Evolutionary conservation across 1,140 invertebrate genomes (phyloP), one percentile per base, ranked within the genome.

Genomic region (Limonius californicus): DNA sequence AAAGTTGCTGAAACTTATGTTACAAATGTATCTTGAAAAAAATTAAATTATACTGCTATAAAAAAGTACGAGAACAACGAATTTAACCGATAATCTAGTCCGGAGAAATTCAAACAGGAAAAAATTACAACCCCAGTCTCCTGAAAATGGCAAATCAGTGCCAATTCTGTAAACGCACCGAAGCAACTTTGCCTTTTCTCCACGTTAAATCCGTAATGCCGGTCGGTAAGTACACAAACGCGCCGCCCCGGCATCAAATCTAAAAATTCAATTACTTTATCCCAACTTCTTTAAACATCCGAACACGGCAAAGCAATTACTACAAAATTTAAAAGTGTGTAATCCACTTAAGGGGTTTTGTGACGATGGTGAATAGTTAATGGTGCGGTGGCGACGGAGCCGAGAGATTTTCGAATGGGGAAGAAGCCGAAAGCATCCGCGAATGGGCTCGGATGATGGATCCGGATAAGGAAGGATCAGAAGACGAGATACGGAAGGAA

Each of bases 261-360:
- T 55, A 55, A 55, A 23, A 55, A 55, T 55, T 55, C 54, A 55
- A 55, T 55, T 55, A 55, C 27, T 55, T 55, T 55, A 50, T 50
- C 54, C 27, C 18, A 55, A 55, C 20, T 55, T 32, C 27, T 23
- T 32, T 32, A 55, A 55, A 32, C 20, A 55, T 16, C 27, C 54
- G 54, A 55, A 68, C 64, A 65, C 57, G 66, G 58, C 45, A 68
- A 68, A 68, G 66, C 66, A 68, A 66, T 68, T 64, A 66, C 61
- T 63, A 58, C 58, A 63, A 65, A 65, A 65, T 68, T 65, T 61
- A 62, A 65, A 59, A 68, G 57, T 56, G 50, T 59, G 47, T 68
- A 65, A 68, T 68, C 63, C 63, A 68, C 63, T 65, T 61, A 64
- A 58, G 64, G 64, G 64, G 65, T 47, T 63, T 55, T 21, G 54